Percentiles rank a stretch among this genome's conserved stretches.
Evolutionary conservation across 1,140 invertebrate genomes (phyloP).

Genomic region (Brachionus sp.): DNA sequence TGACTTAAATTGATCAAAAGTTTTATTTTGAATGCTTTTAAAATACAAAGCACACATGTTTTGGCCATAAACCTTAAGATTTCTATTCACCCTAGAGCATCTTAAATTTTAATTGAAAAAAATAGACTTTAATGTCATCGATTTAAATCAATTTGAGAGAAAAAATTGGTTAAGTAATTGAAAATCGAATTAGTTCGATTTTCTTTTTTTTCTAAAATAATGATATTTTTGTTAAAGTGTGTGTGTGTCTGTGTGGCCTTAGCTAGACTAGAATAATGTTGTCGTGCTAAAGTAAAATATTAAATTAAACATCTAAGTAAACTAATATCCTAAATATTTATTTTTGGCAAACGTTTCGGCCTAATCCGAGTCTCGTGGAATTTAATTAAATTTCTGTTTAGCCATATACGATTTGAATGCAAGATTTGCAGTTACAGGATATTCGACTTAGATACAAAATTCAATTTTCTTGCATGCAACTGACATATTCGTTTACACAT

Average conservation of each 20-base stretch:
- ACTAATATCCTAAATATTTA: background rate
- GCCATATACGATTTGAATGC: slow-evolving; percentile 5
- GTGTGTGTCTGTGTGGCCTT: too few relatives aligned
- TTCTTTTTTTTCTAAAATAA: background rate
- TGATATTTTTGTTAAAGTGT: background rate
- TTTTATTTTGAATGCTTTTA: background rate
- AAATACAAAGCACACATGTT: slow-evolving; percentile 11
- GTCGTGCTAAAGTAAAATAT: too few relatives aligned
- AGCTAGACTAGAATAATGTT: too few relatives aligned
- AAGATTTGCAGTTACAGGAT: slow-evolving; percentile 1
- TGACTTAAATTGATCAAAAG: background rate
- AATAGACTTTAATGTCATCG: background rate
- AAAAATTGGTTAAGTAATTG: background rate
- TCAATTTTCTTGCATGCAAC: slow-evolving; percentile 8
- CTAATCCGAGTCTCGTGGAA: slow-evolving; percentile 3
- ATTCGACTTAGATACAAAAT: background rate
- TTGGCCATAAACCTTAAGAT: background rate
- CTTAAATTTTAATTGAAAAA: background rate
- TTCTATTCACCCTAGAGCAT: background rate
- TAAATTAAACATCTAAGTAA: background rate
- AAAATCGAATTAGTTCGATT: background rate
- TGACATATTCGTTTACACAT: background rate
- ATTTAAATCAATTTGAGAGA: slow-evolving; percentile 11
- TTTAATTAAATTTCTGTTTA: background rate
- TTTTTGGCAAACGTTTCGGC: background rate